Evolutionary conservation across 2,888 invertebrate genomes (phyloP).

Genomic region (Euzophera pinguis): DNA sequence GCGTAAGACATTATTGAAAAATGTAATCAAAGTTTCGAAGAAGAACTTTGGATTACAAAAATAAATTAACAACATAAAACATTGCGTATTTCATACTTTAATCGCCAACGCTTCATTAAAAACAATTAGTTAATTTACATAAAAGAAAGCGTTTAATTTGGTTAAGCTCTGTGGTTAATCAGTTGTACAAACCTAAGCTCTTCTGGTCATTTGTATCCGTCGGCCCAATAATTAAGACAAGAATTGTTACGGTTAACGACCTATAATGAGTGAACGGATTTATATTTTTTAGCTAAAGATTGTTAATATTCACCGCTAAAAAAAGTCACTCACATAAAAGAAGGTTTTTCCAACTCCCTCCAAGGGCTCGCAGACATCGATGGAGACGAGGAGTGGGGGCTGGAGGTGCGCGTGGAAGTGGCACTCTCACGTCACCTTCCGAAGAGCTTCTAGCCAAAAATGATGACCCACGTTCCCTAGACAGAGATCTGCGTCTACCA

Average conservation of each 20-base stretch:
- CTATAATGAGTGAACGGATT: constrained; percentile 56
- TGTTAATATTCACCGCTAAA: constrained; percentile 18
- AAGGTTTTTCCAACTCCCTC: constrained; percentile 90
- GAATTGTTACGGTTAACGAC: constrained; percentile 59
- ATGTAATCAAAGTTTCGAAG: not conserved
- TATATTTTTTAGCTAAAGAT: constrained; percentile 30
- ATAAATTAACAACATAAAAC: constrained; percentile 32
- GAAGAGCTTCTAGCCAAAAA: constrained; percentile 84
- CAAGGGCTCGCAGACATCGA: constrained; percentile 86
- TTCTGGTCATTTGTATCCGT: constrained; percentile 69
- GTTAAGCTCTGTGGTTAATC: constrained; percentile 66
- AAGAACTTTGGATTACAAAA: not conserved
- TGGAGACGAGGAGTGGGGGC: constrained; percentile 77
- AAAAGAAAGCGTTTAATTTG: constrained; percentile 72
- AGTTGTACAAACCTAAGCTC: constrained; percentile 57
- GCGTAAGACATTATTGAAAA: not conserved
- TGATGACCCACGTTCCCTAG: constrained; percentile 72
- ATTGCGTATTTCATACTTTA: constrained; percentile 39
- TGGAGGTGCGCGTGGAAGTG: constrained; percentile 56
- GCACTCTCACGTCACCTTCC: constrained; percentile 83
- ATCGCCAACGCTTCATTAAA: constrained; percentile 44
- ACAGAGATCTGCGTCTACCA: constrained; percentile 66
- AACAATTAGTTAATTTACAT: constrained; percentile 70
- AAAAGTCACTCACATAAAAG: constrained; percentile 84
- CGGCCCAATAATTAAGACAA: constrained; percentile 65